Conservation (phyloP, 2,113 vertebrate genomes). For the Potamarius usumacintae region DNA sequence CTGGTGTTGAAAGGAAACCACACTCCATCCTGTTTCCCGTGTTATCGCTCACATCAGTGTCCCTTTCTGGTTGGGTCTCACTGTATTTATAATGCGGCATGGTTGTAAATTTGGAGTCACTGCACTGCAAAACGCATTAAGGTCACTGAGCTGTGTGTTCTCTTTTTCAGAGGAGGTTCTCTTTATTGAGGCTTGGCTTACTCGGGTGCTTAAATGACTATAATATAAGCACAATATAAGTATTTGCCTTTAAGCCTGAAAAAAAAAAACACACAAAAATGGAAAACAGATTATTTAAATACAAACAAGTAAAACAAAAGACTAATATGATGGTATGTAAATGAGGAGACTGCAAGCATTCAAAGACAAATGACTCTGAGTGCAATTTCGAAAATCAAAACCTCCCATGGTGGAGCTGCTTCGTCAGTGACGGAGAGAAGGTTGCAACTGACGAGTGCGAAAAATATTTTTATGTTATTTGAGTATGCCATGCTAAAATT, state of each 20-base stretch:
- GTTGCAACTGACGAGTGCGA: background rate
- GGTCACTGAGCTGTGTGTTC: background rate
- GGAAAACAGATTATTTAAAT: background rate
- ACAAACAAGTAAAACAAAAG: background rate
- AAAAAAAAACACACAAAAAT: too few species aligned
- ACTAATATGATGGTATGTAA: background rate
- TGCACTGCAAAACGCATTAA: background rate
- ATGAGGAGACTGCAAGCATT: background rate
- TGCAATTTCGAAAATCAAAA: too few species aligned
- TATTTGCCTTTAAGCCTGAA: background rate
- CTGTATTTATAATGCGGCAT: background rate
- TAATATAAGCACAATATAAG: background rate
- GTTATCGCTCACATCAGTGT: background rate
- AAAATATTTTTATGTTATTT: background rate
- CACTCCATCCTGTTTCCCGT: background rate
- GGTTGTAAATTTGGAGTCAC: background rate
- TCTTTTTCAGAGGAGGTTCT: conserved; percentile 15
- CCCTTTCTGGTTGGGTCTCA: background rate
- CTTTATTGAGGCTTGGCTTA: background rate
- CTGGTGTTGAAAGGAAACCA: conserved; percentile 21
- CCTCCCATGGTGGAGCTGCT: too few species aligned
- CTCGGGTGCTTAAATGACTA: background rate
- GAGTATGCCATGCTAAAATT: background rate
- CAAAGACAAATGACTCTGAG: background rate
- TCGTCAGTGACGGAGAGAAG: too few species aligned